A percentile compares a stretch with the other conserved stretches of the same genome.
phyloP scores from a whole-genome alignment of 2,797 vertebrate genomes.

The Manis pentadactyla region DNA sequence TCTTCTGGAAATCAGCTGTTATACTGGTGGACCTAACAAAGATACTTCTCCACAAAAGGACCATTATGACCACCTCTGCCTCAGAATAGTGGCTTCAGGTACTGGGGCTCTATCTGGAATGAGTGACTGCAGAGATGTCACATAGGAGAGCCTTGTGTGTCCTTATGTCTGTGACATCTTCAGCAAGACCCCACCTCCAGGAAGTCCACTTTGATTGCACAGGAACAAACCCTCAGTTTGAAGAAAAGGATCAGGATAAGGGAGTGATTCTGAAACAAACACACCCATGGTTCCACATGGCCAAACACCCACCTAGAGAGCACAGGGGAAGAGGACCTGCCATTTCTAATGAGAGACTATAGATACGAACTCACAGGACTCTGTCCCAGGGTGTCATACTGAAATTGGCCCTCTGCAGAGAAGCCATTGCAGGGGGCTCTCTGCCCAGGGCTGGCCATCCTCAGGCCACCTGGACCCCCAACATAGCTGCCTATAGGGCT shows the following conservation, averaged over 20 bases:
- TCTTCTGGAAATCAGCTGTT: constrained; percentile 48
- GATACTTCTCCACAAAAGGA: neutral
- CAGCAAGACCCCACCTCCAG: neutral
- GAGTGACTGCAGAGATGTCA: neutral
- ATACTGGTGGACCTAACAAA: neutral
- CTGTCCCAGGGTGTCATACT: rapidly evolving
- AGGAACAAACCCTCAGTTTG: neutral
- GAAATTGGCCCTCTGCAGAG: neutral
- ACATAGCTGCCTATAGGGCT: neutral
- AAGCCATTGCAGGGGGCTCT: neutral
- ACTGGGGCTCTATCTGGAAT: neutral
- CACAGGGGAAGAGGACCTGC: neutral
- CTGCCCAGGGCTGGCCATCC: neutral
- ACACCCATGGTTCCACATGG: rapidly evolving
- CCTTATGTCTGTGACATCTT: neutral
- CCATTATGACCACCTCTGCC: neutral
- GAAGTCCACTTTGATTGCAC: constrained; percentile 34
- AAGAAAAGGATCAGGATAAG: neutral
- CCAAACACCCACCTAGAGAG: rapidly evolving
- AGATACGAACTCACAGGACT: neutral
- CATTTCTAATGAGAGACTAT: neutral
- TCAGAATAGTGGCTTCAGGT: neutral
- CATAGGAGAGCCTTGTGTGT: neutral
- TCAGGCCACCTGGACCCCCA: rapidly evolving
- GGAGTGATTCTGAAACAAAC: neutral